phyloP scores from a whole-genome alignment of 2,797 vertebrate genomes.

The Hirundo rustica region DNA sequence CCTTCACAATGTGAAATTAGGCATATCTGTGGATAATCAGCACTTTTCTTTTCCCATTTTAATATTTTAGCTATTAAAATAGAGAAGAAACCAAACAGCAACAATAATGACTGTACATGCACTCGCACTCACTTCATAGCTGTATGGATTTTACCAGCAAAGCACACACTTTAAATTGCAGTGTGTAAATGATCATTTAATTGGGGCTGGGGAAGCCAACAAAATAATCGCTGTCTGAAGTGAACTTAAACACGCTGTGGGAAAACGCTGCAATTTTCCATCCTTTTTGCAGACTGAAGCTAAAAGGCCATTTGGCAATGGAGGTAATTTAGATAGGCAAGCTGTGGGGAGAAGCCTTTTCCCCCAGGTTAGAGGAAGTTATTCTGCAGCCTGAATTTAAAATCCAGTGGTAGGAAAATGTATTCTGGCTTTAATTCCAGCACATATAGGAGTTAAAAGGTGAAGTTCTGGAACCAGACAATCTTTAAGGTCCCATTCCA shows the following conservation, averaged over 20 bases:
- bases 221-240: conserved; percentile 4
- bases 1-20: not conserved
- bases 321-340: not conserved
- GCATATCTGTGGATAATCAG: conserved; percentile 29
- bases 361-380: not conserved
- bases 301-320: not conserved
- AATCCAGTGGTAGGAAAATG: not conserved
- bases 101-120: not conserved
- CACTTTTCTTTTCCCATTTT: conserved; percentile 9
- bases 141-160: not conserved
- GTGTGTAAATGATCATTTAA: conserved; percentile 15
- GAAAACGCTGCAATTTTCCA: conserved; percentile 20
- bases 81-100: conserved; percentile 1
- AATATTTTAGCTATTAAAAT: conserved; percentile 37
- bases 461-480: not conserved
- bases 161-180: conserved; percentile 30
- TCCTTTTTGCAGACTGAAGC: not conserved
- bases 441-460: not conserved
- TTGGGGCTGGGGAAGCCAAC: not conserved
- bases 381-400: not conserved
- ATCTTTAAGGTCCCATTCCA: not conserved
- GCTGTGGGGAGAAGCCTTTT: not conserved
- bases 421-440: not conserved
- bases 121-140: not conserved
- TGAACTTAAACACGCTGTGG: not conserved